Conservation (phyloP, 1,140 invertebrate species). For the Drosophila fuyamai region DNA sequence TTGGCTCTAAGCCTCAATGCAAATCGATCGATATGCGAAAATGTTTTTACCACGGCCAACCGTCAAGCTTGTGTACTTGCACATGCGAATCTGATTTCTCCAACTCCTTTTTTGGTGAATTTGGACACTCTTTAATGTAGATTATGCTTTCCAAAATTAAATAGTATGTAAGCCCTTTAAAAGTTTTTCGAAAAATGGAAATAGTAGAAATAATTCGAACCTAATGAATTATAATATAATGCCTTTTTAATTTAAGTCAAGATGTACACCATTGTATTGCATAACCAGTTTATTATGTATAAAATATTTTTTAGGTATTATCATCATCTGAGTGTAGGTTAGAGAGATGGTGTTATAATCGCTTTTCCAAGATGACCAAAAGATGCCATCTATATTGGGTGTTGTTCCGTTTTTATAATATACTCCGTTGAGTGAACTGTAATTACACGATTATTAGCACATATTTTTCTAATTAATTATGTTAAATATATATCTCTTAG, state of each 20-base stretch:
- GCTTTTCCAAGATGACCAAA: neutral
- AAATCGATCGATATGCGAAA: slow-evolving; percentile 51
- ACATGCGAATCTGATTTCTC: slow-evolving; percentile 32
- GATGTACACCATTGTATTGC: too few relatives aligned
- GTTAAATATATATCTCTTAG: neutral
- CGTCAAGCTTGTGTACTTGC: slow-evolving; percentile 11
- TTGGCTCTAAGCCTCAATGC: slow-evolving; percentile 47
- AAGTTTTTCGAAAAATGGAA: too few relatives aligned
- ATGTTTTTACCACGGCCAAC: slow-evolving; percentile 29
- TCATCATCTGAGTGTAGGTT: neutral
- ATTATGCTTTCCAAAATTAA: too few relatives aligned
- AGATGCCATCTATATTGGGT: neutral
- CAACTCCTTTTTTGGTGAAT: neutral
- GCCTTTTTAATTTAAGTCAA: too few relatives aligned
- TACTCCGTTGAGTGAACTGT: neutral
- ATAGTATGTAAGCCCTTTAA: too few relatives aligned
- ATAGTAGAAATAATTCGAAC: too few relatives aligned
- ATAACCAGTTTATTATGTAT: too few relatives aligned
- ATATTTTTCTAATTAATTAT: too few relatives aligned
- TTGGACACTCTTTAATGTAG: neutral
- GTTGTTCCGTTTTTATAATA: neutral
- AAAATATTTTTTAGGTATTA: neutral
- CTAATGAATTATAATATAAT: too few relatives aligned
- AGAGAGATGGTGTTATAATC: neutral
- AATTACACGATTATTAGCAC: too few relatives aligned